Conservation (phyloP, 2,888 invertebrate species). For the Augochlorella aurata region DNA sequence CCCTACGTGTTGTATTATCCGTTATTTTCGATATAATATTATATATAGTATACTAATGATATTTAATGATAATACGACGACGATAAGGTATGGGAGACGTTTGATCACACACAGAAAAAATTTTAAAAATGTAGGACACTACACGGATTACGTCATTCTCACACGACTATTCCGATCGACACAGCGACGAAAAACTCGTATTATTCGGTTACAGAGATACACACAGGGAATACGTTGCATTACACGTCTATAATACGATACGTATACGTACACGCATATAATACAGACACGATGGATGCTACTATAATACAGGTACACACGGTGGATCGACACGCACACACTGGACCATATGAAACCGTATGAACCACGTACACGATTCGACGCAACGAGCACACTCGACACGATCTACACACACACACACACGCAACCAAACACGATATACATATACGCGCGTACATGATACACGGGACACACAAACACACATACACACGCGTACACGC, state of each 20-base stretch:
- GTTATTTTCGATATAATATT: slow-evolving; percentile 82
- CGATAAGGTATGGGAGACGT: slow-evolving; percentile 81
- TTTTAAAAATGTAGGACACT: slow-evolving; percentile 60
- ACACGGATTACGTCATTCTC: slow-evolving; percentile 72
- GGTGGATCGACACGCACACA: slow-evolving; percentile 43
- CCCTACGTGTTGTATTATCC: slow-evolving; percentile 82
- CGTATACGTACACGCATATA: slow-evolving; percentile 32
- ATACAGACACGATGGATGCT: slow-evolving; percentile 7
- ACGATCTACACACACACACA: background rate
- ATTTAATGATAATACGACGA: slow-evolving; percentile 82
- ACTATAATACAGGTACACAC: slow-evolving; percentile 13
- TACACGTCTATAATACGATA: slow-evolving; percentile 16
- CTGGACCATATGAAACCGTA: slow-evolving; percentile 50
- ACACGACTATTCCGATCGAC: slow-evolving; percentile 69
- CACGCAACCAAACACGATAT: background rate
- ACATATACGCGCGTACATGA: background rate
- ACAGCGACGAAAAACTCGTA: slow-evolving; percentile 51
- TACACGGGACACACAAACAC: slow-evolving; percentile 39
- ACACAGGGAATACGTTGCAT: slow-evolving; percentile 32
- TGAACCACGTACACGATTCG: slow-evolving; percentile 35
- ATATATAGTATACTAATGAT: slow-evolving; percentile 81
- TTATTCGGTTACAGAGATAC: slow-evolving; percentile 37
- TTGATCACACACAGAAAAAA: slow-evolving; percentile 75
- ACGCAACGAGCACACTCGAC: slow-evolving; percentile 23
- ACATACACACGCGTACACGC: slow-evolving; percentile 53